phyloP scores from a whole-genome alignment of 1,140 invertebrate genomes.

The Drosophila setifemur region DNA sequence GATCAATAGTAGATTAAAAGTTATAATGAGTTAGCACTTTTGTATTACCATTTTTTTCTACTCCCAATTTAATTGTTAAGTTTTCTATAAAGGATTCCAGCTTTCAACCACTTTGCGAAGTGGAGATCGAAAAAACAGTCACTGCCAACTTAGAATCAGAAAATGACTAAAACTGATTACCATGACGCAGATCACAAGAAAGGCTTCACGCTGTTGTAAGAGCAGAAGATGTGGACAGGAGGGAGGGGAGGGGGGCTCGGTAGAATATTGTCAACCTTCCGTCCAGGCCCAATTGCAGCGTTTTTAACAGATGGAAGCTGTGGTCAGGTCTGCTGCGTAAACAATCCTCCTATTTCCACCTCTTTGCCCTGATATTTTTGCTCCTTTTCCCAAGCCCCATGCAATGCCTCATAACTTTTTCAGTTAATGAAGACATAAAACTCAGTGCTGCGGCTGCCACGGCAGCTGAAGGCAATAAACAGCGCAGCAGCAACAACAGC shows the following conservation, averaged over 20 bases:
- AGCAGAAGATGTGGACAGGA: conserved; percentile 9
- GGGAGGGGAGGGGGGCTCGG: background rate
- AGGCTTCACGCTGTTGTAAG: conserved; percentile 31
- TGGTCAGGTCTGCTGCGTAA: conserved; percentile 29
- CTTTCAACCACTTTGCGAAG: conserved; percentile 2
- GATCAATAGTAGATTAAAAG: too few relatives aligned
- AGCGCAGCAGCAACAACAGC: conserved; percentile 2
- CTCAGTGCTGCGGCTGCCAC: conserved; percentile 61
- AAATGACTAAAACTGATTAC: conserved; percentile 62
- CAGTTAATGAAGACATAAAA: conserved; percentile 81
- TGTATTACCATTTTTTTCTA: background rate
- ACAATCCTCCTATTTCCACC: conserved; percentile 8
- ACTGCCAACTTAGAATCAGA: conserved; percentile 18
- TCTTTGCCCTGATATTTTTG: background rate
- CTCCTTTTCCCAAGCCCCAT: conserved; percentile 12
- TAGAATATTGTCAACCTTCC: conserved; percentile 28
- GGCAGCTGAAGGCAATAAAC: conserved; percentile 62
- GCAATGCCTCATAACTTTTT: conserved; percentile 75
- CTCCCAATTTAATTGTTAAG: too few relatives aligned
- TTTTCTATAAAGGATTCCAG: too few relatives aligned
- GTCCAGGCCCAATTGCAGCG: conserved; percentile 24
- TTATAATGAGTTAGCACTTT: too few relatives aligned
- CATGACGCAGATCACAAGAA: conserved; percentile 69
- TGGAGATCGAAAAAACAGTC: background rate
- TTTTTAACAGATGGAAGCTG: conserved; percentile 56